These are phyloP conservation scores for Atta texana DNA, from an alignment of 1,140 invertebrate species.

Conservation along the genomic window DNA sequence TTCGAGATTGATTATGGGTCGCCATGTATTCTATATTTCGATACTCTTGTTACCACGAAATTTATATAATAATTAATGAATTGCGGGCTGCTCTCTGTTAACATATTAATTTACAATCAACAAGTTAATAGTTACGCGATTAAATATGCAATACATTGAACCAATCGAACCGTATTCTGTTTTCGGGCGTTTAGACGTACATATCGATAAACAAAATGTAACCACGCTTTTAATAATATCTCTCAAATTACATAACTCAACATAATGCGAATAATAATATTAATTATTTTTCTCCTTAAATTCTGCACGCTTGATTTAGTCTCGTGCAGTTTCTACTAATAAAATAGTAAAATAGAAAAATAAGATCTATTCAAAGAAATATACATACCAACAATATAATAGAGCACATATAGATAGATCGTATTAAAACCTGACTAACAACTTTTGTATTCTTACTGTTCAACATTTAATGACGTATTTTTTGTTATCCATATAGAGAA, in stretches of 20 bases:
- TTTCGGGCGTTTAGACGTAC: slow-evolving; percentile 55
- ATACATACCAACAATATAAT: not conserved
- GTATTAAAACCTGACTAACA: not conserved
- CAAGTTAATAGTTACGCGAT: slow-evolving; percentile 66
- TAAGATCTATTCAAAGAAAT: not conserved
- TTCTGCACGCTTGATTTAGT: not conserved
- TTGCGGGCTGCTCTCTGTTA: slow-evolving; percentile 60
- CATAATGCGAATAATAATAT: slow-evolving; percentile 22
- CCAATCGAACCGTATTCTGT: slow-evolving; percentile 53
- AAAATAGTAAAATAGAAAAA: not conserved
- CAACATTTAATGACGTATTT: not conserved
- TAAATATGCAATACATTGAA: slow-evolving; percentile 65
- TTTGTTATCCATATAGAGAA: not conserved
- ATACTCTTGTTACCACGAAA: slow-evolving; percentile 61
- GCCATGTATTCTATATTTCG: slow-evolving; percentile 59
- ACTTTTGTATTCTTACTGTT: not conserved
- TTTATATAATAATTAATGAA: slow-evolving; percentile 64
- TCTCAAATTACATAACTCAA: slow-evolving; percentile 51
- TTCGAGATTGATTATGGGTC: slow-evolving; percentile 50
- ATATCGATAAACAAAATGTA: slow-evolving; percentile 56
- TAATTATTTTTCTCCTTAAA: slow-evolving; percentile 44
- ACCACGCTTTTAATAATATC: slow-evolving; percentile 59
- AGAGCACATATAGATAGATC: not conserved
- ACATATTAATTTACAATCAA: slow-evolving; percentile 68
- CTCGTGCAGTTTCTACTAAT: not conserved